These are phyloP conservation scores for Rhogogaster chlorosoma DNA, from an alignment of 2,888 invertebrate species.

Conservation along the genomic window DNA sequence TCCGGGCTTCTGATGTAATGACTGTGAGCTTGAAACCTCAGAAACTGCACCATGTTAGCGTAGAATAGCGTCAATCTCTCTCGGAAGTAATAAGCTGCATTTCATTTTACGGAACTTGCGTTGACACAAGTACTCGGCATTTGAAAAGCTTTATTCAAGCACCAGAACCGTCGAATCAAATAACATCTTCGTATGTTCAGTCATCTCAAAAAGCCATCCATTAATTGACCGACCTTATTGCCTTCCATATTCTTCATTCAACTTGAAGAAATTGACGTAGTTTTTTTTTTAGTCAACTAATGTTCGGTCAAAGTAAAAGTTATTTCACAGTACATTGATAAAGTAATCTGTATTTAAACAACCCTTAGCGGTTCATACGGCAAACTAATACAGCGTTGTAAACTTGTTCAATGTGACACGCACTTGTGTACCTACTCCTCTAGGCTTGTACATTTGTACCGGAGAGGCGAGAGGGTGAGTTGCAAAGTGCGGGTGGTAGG, in stretches of 20 bases:
- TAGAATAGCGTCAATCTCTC: background rate
- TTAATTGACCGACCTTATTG: too few species aligned
- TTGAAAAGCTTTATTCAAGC: background rate
- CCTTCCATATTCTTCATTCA: too few species aligned
- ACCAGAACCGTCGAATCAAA: too few species aligned
- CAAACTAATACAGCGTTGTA: background rate
- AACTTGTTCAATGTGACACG: background rate
- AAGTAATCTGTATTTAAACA: background rate
- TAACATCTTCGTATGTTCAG: too few species aligned
- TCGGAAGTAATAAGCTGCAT: background rate
- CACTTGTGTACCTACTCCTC: background rate
- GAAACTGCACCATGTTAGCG: background rate
- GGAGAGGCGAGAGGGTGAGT: background rate
- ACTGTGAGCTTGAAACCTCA: background rate
- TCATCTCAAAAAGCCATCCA: too few species aligned
- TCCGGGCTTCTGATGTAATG: background rate
- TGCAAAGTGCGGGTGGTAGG: conserved; percentile 19
- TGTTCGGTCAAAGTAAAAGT: background rate
- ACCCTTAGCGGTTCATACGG: background rate
- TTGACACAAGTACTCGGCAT: background rate
- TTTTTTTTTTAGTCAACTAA: background rate
- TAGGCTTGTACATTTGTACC: conserved; percentile 4
- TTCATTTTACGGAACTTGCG: background rate
- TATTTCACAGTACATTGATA: background rate
- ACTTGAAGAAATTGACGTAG: too few species aligned